phyloP scores from a whole-genome alignment of 92 coral and sea anemone genomes.

The Montipora capitata region DNA sequence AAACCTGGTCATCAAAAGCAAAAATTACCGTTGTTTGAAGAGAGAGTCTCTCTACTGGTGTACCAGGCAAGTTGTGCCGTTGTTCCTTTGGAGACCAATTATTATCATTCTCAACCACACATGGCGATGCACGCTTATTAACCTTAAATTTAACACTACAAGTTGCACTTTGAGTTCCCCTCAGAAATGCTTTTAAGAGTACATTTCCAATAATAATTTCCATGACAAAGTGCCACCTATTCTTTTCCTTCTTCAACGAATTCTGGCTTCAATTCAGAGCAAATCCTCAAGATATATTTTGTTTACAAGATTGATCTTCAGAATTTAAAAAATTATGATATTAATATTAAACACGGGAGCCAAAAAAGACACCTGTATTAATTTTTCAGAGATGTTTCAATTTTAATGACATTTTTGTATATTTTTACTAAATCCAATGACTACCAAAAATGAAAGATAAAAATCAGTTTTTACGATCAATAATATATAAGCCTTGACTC shows the following conservation, averaged over 20 bases:
- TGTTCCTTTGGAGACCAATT: not conserved
- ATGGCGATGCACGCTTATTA: not conserved
- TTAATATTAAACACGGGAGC: no score
- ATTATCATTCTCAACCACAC: not conserved
- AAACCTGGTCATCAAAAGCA: not conserved
- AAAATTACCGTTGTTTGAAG: conserved; percentile 51
- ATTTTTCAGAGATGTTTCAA: no score
- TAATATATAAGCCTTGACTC: no score
- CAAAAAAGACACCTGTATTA: no score
- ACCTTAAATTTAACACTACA: not conserved
- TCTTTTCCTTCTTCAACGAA: not conserved
- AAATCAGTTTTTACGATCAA: no score
- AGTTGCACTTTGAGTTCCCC: conserved; percentile 7
- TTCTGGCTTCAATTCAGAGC: not conserved
- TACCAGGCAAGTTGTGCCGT: conserved; percentile 47
- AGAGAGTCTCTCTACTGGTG: conserved; percentile 54
- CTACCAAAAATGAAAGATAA: no score
- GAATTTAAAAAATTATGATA: no score
- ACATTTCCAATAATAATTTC: conserved; percentile 42
- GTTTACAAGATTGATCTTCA: no score
- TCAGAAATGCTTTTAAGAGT: conserved; percentile 39
- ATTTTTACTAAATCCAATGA: no score
- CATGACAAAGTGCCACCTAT: not conserved
- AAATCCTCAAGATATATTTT: no score
- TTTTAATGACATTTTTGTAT: no score